Conservation (phyloP, 2,113 vertebrate genomes). For the Periophthalmus modestus region DNA sequence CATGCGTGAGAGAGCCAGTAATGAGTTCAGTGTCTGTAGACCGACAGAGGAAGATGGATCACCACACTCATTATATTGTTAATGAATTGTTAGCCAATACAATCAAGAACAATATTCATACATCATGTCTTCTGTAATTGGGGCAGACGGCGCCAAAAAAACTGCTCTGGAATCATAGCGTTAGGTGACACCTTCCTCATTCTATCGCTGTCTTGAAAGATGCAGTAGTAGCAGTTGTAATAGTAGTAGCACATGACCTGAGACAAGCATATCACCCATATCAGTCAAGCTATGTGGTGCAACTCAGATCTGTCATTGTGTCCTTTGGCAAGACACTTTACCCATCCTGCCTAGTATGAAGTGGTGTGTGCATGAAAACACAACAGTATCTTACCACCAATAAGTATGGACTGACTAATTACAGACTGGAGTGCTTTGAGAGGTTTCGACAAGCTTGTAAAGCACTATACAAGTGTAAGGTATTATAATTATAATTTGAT, state of each 20-base stretch:
- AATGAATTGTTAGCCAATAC: slow-evolving; percentile 11
- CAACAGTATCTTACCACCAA: no score
- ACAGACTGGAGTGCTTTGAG: no score
- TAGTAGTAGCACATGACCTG: not conserved
- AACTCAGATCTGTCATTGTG: no score
- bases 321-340: no score
- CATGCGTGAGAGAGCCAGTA: not conserved
- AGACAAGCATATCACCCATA: no score
- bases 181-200: not conserved
- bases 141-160: not conserved
- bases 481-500: no score
- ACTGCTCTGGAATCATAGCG: not conserved
- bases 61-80: not conserved
- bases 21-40: not conserved
- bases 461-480: no score
- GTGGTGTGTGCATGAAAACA: no score
- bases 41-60: not conserved
- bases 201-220: not conserved
- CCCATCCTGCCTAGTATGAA: no score
- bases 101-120: slow-evolving; percentile 8
- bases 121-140: not conserved
- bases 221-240: not conserved
- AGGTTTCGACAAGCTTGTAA: no score
- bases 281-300: no score
- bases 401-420: no score